A percentile compares a stretch with the other conserved stretches of the same genome.
phyloP scores from a whole-genome alignment of 1,140 invertebrate species.

The Vanessa tameamea region DNA sequence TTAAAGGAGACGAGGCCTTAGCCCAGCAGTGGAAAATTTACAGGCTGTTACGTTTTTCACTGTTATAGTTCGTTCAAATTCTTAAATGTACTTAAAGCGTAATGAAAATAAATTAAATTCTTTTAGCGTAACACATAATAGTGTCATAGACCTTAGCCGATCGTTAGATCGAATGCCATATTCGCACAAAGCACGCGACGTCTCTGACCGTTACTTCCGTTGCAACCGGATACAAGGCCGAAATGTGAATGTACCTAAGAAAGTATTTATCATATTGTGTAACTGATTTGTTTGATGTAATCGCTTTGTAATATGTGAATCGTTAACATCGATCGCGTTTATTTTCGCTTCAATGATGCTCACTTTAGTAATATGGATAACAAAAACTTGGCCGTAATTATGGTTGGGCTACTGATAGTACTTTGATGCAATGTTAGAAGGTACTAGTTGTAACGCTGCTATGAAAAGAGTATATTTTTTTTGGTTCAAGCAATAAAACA shows the following conservation, averaged over 20 bases:
- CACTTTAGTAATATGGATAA: constrained; percentile 3
- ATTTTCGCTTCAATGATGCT: constrained; percentile 15
- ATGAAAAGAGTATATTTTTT: not conserved
- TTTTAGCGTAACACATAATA: not conserved
- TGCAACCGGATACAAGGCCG: constrained; percentile 49
- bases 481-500: too few species aligned
- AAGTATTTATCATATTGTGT: constrained; percentile 31
- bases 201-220: constrained; percentile 61
- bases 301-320: constrained; percentile 23
- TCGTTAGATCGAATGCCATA: constrained; percentile 25
- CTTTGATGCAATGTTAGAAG: not conserved
- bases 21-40: too few species aligned
- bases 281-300: constrained; percentile 20
- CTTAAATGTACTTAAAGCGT: not conserved
- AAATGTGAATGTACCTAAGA: constrained; percentile 46
- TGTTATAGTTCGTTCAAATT: too few species aligned
- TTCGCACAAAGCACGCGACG: constrained; percentile 42
- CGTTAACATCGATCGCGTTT: constrained; percentile 9
- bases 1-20: too few species aligned
- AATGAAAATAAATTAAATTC: constrained; percentile 16
- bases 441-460: not conserved
- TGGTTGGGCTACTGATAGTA: not conserved
- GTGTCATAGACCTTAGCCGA: constrained; percentile 25
- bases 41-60: too few species aligned
- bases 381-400: constrained; percentile 17